These are phyloP conservation scores for Apis cerana DNA, from an alignment of 1,140 invertebrate genomes.

Conservation along the genomic window DNA sequence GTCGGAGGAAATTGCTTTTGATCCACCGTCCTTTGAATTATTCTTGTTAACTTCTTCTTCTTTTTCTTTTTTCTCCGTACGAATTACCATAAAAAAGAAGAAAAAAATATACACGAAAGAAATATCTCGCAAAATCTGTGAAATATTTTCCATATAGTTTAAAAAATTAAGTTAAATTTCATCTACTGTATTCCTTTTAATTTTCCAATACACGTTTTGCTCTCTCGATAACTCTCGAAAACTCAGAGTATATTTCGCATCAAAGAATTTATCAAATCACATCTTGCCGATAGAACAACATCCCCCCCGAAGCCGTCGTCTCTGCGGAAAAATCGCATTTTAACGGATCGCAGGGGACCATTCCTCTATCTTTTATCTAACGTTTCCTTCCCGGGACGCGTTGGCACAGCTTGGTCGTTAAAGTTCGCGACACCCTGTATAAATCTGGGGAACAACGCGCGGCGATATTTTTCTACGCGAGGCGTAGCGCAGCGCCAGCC, in stretches of 20 bases:
- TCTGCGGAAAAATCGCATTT: neutral
- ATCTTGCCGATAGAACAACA: neutral
- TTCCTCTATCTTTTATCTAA: neutral
- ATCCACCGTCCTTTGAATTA: neutral
- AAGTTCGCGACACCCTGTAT: slow-evolving; percentile 11
- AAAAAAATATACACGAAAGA: too few relatives aligned
- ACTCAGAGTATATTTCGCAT: too few relatives aligned
- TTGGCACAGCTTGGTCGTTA: slow-evolving; percentile 9
- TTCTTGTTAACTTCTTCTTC: neutral
- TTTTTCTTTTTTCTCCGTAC: too few relatives aligned
- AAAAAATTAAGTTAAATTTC: too few relatives aligned
- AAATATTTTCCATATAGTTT: too few relatives aligned
- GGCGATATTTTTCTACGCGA: slow-evolving; percentile 36
- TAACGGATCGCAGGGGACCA: neutral
- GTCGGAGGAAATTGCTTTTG: neutral
- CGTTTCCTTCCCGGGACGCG: neutral
- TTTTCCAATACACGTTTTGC: too few relatives aligned
- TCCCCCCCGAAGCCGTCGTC: too few relatives aligned
- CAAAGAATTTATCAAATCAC: too few relatives aligned
- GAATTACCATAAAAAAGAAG: too few relatives aligned
- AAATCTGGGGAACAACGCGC: slow-evolving; percentile 26
- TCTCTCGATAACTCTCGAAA: too few relatives aligned
- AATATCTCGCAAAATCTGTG: too few relatives aligned
- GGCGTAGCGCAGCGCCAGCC: neutral
- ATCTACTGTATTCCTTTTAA: too few relatives aligned